Percentiles rank a stretch among this genome's conserved stretches.
Evolutionary conservation across 2,888 invertebrate genomes (phyloP).

Genomic region (Thymelicus lineola): DNA sequence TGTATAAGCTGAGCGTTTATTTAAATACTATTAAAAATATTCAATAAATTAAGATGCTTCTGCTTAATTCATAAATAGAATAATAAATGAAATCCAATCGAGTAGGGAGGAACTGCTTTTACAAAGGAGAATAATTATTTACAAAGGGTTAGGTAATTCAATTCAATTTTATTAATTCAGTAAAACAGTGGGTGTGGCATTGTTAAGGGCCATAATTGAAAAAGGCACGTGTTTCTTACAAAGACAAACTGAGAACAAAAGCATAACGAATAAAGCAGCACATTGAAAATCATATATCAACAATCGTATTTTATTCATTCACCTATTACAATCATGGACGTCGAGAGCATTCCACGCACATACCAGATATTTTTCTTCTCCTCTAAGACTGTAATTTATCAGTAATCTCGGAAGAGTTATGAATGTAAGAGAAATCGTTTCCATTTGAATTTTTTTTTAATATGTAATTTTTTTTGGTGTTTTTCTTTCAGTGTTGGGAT

Average conservation of each 20-base stretch:
- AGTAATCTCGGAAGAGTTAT: slow-evolving; percentile 50
- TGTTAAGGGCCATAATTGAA: no score
- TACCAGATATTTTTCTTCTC: slow-evolving; percentile 51
- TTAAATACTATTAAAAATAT: no score
- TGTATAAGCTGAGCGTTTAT: no score
- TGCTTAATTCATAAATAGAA: background rate
- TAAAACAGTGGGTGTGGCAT: no score
- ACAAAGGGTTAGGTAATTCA: background rate
- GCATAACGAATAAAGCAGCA: background rate
- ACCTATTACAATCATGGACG: slow-evolving; percentile 14
- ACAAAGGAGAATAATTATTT: background rate
- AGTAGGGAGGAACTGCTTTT: no score
- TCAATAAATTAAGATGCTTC: no score
- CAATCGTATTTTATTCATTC: slow-evolving; percentile 22
- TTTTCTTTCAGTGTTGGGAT: background rate
- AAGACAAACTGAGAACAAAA: background rate
- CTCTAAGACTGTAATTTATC: slow-evolving; percentile 54
- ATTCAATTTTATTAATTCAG: background rate
- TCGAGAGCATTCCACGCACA: slow-evolving; percentile 44
- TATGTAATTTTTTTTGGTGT: slow-evolving; percentile 15
- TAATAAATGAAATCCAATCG: background rate
- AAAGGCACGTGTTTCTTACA: no score
- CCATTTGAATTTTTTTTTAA: slow-evolving; percentile 54
- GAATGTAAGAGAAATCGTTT: slow-evolving; percentile 49
- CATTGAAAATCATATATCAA: slow-evolving; percentile 17